A percentile compares a stretch with the other conserved stretches of the same genome.
Evolutionary conservation across 2,888 invertebrate genomes (phyloP).

Genomic region (Papilio demoleus): DNA sequence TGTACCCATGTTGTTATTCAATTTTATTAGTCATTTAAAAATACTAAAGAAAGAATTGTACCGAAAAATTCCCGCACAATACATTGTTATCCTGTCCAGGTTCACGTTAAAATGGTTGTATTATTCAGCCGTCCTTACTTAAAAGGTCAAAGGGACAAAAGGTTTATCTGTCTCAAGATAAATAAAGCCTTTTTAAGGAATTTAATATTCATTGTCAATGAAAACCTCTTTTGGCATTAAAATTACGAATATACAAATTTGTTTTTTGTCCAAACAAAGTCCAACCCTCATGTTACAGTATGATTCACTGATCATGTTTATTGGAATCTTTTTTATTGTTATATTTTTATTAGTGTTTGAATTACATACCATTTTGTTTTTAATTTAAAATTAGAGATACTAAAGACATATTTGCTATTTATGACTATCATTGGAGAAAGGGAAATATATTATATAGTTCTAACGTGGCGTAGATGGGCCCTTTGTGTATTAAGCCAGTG

Average conservation of each 20-base stretch:
- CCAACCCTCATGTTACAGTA: background rate
- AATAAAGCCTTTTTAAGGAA: conserved; percentile 11
- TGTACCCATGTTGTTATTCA: background rate
- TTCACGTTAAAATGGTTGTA: conserved; percentile 27
- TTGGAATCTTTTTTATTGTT: no score
- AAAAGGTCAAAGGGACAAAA: conserved; percentile 23
- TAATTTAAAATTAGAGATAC: background rate
- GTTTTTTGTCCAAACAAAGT: background rate
- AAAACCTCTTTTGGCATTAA: background rate
- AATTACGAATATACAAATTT: background rate
- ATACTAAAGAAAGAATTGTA: background rate
- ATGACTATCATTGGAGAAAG: no score
- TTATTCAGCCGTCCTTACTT: conserved; percentile 19
- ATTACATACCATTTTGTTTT: background rate
- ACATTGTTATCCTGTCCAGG: conserved; percentile 7
- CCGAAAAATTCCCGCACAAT: background rate
- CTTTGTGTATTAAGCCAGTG: background rate
- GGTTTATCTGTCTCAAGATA: conserved; percentile 21
- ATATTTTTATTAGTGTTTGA: background rate
- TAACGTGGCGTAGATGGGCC: background rate
- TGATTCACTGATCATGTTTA: no score
- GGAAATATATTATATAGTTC: conserved; percentile 10
- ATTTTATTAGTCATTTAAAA: background rate
- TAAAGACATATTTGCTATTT: background rate
- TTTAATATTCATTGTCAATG: background rate